These are phyloP conservation scores for Liparis tanakae DNA, from an alignment of 2,797 vertebrate species.

Conservation along the genomic window DNA sequence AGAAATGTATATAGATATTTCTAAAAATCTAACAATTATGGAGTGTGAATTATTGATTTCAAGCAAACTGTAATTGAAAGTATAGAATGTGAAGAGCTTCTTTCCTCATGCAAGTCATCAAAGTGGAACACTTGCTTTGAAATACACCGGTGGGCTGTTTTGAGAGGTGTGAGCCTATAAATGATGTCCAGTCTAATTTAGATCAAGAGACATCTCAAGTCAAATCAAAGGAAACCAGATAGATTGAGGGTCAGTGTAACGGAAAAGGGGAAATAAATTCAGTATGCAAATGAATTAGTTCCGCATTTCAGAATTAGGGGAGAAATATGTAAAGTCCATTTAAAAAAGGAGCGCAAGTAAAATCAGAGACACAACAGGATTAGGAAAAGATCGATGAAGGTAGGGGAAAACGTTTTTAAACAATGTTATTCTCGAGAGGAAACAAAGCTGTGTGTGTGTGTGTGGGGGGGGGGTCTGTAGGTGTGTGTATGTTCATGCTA, in stretches of 20 bases:
- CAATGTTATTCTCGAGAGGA: slow-evolving; percentile 29
- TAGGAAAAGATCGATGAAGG: slow-evolving; percentile 31
- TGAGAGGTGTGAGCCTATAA: slow-evolving; percentile 41
- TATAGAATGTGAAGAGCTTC: neutral
- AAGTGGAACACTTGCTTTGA: slow-evolving; percentile 21
- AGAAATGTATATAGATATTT: neutral
- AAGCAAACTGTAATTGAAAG: neutral
- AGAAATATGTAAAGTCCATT: slow-evolving; percentile 41
- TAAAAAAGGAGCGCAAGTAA: slow-evolving; percentile 32
- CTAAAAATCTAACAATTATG: neutral
- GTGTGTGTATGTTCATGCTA: neutral
- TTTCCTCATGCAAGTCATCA: neutral
- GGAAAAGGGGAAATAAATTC: slow-evolving; percentile 51
- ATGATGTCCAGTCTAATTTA: slow-evolving; percentile 50
- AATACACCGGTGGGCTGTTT: neutral
- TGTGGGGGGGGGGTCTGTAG: too few relatives aligned
- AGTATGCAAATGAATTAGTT: slow-evolving; percentile 66
- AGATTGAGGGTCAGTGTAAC: slow-evolving; percentile 28
- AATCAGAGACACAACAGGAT: slow-evolving; percentile 12
- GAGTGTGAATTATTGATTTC: neutral
- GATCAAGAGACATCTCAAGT: slow-evolving; percentile 66
- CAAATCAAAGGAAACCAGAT: slow-evolving; percentile 60
- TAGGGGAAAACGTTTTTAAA: neutral
- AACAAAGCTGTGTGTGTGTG: slow-evolving; percentile 6
- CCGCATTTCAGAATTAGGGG: slow-evolving; percentile 53